Evolutionary conservation across 2,888 invertebrate species (phyloP).

Genomic region (Thera britannica): DNA sequence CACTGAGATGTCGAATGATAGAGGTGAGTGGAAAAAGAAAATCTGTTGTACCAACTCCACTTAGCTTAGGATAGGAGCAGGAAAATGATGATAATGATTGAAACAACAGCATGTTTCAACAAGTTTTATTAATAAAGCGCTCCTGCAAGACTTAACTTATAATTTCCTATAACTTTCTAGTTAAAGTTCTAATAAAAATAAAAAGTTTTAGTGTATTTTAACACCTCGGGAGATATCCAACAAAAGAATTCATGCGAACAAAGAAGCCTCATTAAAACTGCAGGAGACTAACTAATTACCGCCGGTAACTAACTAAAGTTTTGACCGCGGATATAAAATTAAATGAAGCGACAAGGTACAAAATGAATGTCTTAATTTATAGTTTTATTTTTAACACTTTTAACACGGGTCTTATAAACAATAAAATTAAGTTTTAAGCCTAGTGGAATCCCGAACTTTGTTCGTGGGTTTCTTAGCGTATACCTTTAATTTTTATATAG

Average conservation of each 20-base stretch:
- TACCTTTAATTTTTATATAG: too few relatives aligned
- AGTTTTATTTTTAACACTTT: not conserved
- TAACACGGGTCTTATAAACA: too few relatives aligned
- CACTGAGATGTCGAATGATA: too few relatives aligned
- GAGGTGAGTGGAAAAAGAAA: too few relatives aligned
- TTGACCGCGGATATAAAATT: slow-evolving; percentile 49
- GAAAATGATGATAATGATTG: too few relatives aligned
- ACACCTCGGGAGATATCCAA: slow-evolving; percentile 42
- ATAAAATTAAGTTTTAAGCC: too few relatives aligned
- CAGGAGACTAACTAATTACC: slow-evolving; percentile 58
- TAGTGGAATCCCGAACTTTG: too few relatives aligned
- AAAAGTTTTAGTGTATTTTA: slow-evolving; percentile 42
- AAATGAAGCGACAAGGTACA: slow-evolving; percentile 42
- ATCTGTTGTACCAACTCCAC: too few relatives aligned
- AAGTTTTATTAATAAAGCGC: too few relatives aligned
- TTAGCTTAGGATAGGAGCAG: too few relatives aligned
- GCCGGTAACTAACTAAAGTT: slow-evolving; percentile 64
- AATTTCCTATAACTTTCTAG: not conserved
- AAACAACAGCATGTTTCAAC: too few relatives aligned
- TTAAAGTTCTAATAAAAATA: slow-evolving; percentile 24
- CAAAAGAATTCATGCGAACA: slow-evolving; percentile 60
- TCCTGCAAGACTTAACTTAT: not conserved
- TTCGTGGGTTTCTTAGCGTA: too few relatives aligned
- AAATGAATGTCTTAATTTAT: not conserved
- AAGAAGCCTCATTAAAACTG: slow-evolving; percentile 66